Evolutionary conservation across 30 jellyfish, hydroid and myxozoan species (phyloP).

Genomic region (Rhopilema esculentum): DNA sequence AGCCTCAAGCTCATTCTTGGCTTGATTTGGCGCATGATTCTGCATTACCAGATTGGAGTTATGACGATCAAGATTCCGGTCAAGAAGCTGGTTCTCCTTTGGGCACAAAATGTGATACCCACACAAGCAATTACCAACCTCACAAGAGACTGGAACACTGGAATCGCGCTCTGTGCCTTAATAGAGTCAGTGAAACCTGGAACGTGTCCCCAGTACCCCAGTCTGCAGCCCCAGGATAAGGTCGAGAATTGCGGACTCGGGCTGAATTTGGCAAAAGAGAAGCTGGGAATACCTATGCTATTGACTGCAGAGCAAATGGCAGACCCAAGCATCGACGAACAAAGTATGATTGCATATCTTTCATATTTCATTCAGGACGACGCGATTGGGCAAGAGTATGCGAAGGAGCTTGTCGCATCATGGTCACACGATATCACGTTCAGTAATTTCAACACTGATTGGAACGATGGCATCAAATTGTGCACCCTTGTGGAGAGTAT

Average conservation of each 20-base stretch:
- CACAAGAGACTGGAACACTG: conserved; percentile 96
- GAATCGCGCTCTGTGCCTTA: conserved; percentile 92
- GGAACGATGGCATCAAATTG: conserved; percentile 99
- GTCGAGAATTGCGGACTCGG: conserved; percentile 86
- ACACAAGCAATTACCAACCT: conserved; percentile 82
- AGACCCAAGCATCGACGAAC: conserved; percentile 85
- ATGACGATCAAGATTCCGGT: conserved; percentile 79
- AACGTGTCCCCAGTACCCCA: conserved; percentile 77
- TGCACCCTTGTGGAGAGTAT: conserved; percentile 84
- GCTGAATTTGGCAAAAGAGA: conserved; percentile 78
- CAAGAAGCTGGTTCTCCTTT: conserved; percentile 84
- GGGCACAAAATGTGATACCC: conserved; percentile 93
- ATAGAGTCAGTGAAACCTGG: conserved; percentile 91
- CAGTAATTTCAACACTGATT: conserved; percentile 87
- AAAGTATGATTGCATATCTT: conserved; percentile 96
- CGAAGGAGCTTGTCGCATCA: conserved; percentile 67
- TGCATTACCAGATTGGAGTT: conserved; percentile 96
- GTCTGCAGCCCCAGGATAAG: conserved; percentile 65
- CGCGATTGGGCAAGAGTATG: conserved; percentile 85
- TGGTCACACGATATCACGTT: conserved; percentile 76
- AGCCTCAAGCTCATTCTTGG: conserved; percentile 92
- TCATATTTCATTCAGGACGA: conserved; percentile 94
- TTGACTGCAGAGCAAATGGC: conserved; percentile 96
- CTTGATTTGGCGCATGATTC: conserved; percentile 94
- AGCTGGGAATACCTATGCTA: conserved; percentile 82